Evolutionary conservation across 1,140 invertebrate genomes (phyloP).

Genomic region (Eriosoma lanigerum): DNA sequence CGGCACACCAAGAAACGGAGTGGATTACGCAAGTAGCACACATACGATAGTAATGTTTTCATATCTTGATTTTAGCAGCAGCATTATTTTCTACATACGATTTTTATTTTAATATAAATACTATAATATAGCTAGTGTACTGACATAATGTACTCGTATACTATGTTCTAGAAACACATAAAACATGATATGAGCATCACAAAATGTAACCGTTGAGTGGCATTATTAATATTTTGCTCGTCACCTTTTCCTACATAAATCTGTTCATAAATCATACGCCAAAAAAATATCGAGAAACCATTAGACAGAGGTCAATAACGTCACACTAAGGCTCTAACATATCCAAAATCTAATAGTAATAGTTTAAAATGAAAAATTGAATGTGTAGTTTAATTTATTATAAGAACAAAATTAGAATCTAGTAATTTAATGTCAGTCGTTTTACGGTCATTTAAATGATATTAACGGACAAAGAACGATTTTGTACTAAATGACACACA

Average conservation of each 20-base stretch:
- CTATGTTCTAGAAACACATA: neutral
- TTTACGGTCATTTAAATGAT: slow-evolving; percentile 35
- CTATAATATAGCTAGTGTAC: neutral
- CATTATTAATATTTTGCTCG: neutral
- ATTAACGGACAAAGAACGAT: slow-evolving; percentile 47
- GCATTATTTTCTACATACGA: neutral
- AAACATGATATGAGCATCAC: neutral
- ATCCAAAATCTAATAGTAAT: neutral
- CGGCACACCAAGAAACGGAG: slow-evolving; percentile 20
- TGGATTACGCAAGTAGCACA: slow-evolving; percentile 48
- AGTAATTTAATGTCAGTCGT: slow-evolving; percentile 15
- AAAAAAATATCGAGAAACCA: slow-evolving; percentile 36
- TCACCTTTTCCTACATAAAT: slow-evolving; percentile 29
- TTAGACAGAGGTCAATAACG: neutral
- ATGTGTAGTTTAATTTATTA: slow-evolving; percentile 18
- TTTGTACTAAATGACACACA: slow-evolving; percentile 30
- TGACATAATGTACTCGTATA: neutral
- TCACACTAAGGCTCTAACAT: neutral
- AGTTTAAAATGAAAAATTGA: slow-evolving; percentile 32
- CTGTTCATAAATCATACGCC: neutral
- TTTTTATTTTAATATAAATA: neutral
- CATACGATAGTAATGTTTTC: slow-evolving; percentile 18
- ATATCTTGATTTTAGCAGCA: slow-evolving; percentile 1
- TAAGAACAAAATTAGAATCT: slow-evolving; percentile 16
- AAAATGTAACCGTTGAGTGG: neutral